Base-by-base conservation (phyloP, 2,888 invertebrate genomes). In the Halocaridina rubra region DNA sequence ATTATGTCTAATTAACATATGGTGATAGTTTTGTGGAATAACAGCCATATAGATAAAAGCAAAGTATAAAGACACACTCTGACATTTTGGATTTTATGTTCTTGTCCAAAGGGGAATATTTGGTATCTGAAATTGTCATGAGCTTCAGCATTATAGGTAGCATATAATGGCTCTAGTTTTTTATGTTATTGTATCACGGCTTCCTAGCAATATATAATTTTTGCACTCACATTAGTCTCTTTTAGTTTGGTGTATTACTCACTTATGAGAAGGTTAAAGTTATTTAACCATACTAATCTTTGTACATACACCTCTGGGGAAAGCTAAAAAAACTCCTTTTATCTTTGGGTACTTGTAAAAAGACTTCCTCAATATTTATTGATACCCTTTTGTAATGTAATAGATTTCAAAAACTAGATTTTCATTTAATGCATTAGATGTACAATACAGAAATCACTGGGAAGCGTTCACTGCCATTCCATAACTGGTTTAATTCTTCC, bases 41-140 rank as follows among this genome's bases (percentile, higher is more conserved):
- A 39, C 64, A 74, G 80, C 80, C 72, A 72, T 80, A 80, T 80
- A 61, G 64, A 74, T 39, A 74, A 19, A 80, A 80, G 80, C 80
- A 80, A 74, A 64, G 61, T 72, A 61, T 71, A 80, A 80, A 80
- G 80, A 80, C 80, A 80, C 61, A 80, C 74, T 29, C 30, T 80
- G 67, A 80, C 29, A 72, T 80, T 80, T 72, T 72, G 72, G 27
- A 33, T 53, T n/a, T 24, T 30, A 46, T 33, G 61, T 7, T 32
- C 29, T 39, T 32, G 39, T 24, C 27, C n/a, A 27, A 33, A 29
- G n/a, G 39, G 29, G 29, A 61, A 29, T 32, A 24, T 30, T 22
- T 19, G 19, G 29, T 27, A 76, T 59, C 33, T 46, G 46, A 77
- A 77, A 77, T 57, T 61, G 27, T 22, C 59, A 22, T 19, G 61